These are phyloP conservation scores for Dryas iulia DNA, from an alignment of 1,140 invertebrate species.

Conservation along the genomic window DNA sequence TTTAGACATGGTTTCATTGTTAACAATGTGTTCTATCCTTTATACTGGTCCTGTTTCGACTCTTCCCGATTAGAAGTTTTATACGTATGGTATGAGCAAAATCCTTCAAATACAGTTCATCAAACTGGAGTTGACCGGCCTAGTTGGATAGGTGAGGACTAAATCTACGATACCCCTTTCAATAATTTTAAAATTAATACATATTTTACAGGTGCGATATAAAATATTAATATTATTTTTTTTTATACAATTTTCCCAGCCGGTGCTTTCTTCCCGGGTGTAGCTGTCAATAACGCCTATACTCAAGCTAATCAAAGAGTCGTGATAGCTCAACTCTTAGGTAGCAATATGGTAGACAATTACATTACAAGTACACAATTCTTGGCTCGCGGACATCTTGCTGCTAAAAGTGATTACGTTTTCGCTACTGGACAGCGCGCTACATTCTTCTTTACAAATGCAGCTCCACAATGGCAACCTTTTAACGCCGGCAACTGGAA, in stretches of 20 bases:
- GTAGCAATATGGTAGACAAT: conserved; percentile 48
- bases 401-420: conserved; percentile 84
- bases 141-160: conserved; percentile 53
- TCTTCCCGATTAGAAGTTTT: conserved; percentile 59
- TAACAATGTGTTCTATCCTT: conserved; percentile 51
- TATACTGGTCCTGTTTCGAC: conserved; percentile 68
- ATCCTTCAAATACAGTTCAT: conserved; percentile 48
- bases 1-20: conserved; percentile 61
- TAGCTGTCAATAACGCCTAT: conserved; percentile 56
- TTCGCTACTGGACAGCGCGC: conserved; percentile 83
- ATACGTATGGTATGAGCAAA: conserved; percentile 63
- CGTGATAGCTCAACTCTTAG: conserved; percentile 49
- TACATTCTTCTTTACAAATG: conserved; percentile 85
- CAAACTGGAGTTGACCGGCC: conserved; percentile 61
- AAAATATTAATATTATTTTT: neutral
- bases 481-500: conserved; percentile 86
- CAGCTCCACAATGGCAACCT: conserved; percentile 84
- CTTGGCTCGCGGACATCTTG: conserved; percentile 84
- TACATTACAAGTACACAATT: conserved; percentile 62
- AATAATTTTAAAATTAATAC: neutral
- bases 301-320: conserved; percentile 59
- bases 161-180: neutral
- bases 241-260: conserved; percentile 43
- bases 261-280: conserved; percentile 61
- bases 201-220: neutral